Conservation (phyloP, 2,888 invertebrate species). For the Mythimna pallens region DNA sequence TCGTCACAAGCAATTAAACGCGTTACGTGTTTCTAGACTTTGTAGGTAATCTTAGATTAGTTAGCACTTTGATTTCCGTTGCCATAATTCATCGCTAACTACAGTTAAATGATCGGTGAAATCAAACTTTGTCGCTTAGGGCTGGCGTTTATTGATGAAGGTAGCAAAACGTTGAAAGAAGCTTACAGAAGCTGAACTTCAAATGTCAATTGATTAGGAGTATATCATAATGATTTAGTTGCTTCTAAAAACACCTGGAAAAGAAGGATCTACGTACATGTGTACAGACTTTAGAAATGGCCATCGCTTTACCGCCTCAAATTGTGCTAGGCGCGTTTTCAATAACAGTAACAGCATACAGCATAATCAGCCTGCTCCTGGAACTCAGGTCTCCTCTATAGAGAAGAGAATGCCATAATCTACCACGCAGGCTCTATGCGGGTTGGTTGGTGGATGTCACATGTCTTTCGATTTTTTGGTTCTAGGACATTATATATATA, state of each 20-base stretch:
- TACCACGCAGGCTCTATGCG: too few species aligned
- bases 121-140: conserved; percentile 3
- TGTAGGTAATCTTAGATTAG: conserved; percentile 33
- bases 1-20: conserved; percentile 32
- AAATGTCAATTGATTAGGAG: neutral
- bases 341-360: neutral
- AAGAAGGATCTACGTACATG: too few species aligned
- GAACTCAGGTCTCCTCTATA: too few species aligned
- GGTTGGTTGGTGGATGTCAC: too few species aligned
- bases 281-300: too few species aligned
- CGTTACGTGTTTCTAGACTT: conserved; percentile 12
- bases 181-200: neutral
- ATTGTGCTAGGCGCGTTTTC: neutral
- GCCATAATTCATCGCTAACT: conserved; percentile 26
- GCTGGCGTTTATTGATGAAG: neutral
- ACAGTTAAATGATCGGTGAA: conserved; percentile 35
- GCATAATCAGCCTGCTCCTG: too few species aligned
- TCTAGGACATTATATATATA: too few species aligned
- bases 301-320: neutral
- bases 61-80: conserved; percentile 46
- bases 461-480: too few species aligned
- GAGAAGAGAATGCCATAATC: too few species aligned
- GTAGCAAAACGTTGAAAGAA: neutral
- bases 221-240: neutral
- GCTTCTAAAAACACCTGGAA: neutral